A percentile compares a stretch with the other conserved stretches of the same genome.
phyloP scores from a whole-genome alignment of 2,797 vertebrate species.

The Macroramphosus scolopax region DNA sequence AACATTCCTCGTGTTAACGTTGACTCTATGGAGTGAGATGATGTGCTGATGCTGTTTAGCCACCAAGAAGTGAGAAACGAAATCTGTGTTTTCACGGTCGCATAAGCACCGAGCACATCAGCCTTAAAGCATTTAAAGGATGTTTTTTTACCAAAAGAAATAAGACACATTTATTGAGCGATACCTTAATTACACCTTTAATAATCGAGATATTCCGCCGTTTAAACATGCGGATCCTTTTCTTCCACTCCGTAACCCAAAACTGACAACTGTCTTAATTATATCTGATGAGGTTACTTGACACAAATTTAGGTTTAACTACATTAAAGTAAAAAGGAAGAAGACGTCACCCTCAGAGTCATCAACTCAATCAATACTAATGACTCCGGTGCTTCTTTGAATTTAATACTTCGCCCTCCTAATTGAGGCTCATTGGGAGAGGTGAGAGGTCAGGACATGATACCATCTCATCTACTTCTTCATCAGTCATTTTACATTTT shows the following conservation, averaged over 20 bases:
- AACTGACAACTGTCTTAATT: constrained; percentile 77
- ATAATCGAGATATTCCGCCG: too few relatives aligned
- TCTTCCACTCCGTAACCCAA: constrained; percentile 64
- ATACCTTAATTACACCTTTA: not conserved
- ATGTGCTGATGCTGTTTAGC: constrained; percentile 50
- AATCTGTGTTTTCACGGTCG: constrained; percentile 68
- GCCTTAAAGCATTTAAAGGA: constrained; percentile 42
- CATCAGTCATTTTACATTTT: not conserved
- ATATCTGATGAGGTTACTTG: constrained; percentile 79
- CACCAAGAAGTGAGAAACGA: constrained; percentile 60
- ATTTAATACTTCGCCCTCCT: constrained; percentile 56
- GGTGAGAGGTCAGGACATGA: constrained; percentile 10
- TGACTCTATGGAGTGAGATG: constrained; percentile 34
- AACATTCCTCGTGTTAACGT: not conserved
- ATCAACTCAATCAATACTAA: constrained; percentile 74
- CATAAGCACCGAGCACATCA: constrained; percentile 49
- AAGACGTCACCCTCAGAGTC: constrained; percentile 62
- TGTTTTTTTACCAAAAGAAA: constrained; percentile 56
- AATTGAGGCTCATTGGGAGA: constrained; percentile 35
- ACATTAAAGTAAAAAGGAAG: constrained; percentile 70
- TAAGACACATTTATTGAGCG: constrained; percentile 43
- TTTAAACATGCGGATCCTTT: constrained; percentile 48
- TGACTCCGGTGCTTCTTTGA: constrained; percentile 68
- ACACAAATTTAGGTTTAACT: constrained; percentile 73
- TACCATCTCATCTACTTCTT: not conserved